Percentiles rank a stretch among this genome's conserved stretches.
Conservation (phyloP, 2,888 invertebrate species). For the Drosophila algonquin region DNA sequence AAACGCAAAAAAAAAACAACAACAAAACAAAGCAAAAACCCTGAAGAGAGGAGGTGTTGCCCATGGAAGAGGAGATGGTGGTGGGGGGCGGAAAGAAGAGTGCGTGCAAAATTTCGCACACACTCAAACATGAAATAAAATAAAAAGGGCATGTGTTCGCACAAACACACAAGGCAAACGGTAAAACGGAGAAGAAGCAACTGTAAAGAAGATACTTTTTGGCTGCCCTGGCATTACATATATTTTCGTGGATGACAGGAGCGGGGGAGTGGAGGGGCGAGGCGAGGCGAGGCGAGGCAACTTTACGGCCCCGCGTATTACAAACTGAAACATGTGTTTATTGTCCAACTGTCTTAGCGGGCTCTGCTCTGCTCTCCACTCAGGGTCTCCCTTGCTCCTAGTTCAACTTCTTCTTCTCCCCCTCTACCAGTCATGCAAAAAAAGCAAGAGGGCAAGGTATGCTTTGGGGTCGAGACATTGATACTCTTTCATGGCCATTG, state of each 20-base stretch:
- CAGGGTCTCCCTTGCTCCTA: neutral
- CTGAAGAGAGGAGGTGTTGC: neutral
- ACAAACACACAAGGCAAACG: conserved; percentile 30
- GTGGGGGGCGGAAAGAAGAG: neutral
- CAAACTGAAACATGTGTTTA: conserved; percentile 80
- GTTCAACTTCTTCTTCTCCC: neutral
- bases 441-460: conserved; percentile 19
- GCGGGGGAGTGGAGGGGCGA: conserved; percentile 1
- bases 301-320: conserved; percentile 75
- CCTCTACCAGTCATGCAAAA: conserved; percentile 7
- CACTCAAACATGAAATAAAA: conserved; percentile 29
- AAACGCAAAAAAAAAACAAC: conserved; percentile 8
- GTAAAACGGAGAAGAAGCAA: conserved; percentile 41
- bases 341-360: conserved; percentile 59
- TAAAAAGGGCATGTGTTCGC: conserved; percentile 62
- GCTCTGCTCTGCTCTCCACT: neutral
- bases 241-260: neutral
- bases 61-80: neutral
- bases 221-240: conserved; percentile 54
- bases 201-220: conserved; percentile 66
- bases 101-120: conserved; percentile 47
- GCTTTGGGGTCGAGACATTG: neutral
- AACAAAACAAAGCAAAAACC: conserved; percentile 8
- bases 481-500: neutral
- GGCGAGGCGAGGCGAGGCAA: conserved; percentile 28